Percentiles rank a stretch among this genome's conserved stretches.
Conservation (phyloP, 2,113 vertebrate genomes). For the Hyaena hyaena region DNA sequence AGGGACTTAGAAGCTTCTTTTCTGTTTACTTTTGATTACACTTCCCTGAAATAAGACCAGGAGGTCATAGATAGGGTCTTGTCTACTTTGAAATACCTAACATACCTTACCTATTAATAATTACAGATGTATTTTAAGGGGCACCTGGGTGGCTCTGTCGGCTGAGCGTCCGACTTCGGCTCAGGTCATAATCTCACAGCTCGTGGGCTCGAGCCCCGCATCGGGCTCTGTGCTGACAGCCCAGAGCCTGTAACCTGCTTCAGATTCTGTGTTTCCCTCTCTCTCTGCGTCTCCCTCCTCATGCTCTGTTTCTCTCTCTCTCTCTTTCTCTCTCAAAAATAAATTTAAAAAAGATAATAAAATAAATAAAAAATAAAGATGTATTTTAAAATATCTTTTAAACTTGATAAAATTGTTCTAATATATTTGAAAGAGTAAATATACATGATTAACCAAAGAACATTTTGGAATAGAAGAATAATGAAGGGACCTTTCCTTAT, state of each 20-base stretch:
- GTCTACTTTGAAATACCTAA: not conserved
- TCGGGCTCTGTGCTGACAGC: too few species aligned
- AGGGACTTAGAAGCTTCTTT: not conserved
- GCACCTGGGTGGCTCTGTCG: too few species aligned
- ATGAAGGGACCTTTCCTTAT: not conserved
- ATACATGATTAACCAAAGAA: not conserved
- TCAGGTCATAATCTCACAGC: too few species aligned
- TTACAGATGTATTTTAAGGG: not conserved
- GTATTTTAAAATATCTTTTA: not conserved
- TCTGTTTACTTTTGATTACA: not conserved
- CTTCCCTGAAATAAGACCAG: not conserved
- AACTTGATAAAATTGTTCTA: not conserved
- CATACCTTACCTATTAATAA: not conserved
- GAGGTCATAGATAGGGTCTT: not conserved
- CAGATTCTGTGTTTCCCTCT: too few species aligned
- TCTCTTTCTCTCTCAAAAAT: too few species aligned
- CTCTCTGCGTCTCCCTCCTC: too few species aligned
- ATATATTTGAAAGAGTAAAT: not conserved
- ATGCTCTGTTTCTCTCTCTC: too few species aligned
- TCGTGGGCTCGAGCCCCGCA: too few species aligned
- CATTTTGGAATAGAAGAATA: not conserved
- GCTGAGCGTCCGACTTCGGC: too few species aligned
- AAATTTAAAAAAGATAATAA: too few species aligned
- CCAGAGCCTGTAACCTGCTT: too few species aligned
- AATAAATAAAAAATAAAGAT: too few species aligned